Evolutionary conservation across 2,888 invertebrate genomes (phyloP).

Genomic region (Heliconius erato): DNA sequence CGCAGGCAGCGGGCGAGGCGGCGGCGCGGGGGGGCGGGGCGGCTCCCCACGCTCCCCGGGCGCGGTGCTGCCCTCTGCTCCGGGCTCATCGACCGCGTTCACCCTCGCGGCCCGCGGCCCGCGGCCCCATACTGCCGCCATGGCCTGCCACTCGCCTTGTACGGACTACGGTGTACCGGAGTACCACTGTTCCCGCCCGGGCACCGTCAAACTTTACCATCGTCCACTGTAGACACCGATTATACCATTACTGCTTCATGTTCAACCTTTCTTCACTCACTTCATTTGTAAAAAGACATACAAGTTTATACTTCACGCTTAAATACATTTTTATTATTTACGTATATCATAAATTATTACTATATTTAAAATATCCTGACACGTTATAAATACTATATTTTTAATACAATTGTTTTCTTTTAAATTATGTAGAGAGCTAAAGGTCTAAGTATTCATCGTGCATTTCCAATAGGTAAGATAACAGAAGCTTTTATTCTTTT

Average conservation of each 20-base stretch:
- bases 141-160: conserved; percentile 56
- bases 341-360: neutral
- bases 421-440: neutral
- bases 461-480: too few species aligned
- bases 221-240: neutral
- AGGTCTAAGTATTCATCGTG: neutral
- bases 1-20: conserved; percentile 73
- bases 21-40: conserved; percentile 61
- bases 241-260: neutral
- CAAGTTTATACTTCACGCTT: neutral
- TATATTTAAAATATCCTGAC: neutral
- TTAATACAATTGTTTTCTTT: neutral
- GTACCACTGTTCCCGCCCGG: conserved; percentile 61
- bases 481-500: neutral
- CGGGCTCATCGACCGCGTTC: conserved; percentile 85
- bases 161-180: conserved; percentile 64
- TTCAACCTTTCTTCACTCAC: neutral
- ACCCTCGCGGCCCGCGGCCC: conserved; percentile 70
- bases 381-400: neutral
- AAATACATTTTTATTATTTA: neutral
- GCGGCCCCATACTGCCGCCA: conserved; percentile 58
- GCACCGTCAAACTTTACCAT: neutral
- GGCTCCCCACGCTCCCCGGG: conserved; percentile 69
- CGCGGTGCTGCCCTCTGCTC: conserved; percentile 82
- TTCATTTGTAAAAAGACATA: neutral